Conservation (phyloP, 2,113 vertebrate genomes). For the Nyctibius bracteatus region DNA sequence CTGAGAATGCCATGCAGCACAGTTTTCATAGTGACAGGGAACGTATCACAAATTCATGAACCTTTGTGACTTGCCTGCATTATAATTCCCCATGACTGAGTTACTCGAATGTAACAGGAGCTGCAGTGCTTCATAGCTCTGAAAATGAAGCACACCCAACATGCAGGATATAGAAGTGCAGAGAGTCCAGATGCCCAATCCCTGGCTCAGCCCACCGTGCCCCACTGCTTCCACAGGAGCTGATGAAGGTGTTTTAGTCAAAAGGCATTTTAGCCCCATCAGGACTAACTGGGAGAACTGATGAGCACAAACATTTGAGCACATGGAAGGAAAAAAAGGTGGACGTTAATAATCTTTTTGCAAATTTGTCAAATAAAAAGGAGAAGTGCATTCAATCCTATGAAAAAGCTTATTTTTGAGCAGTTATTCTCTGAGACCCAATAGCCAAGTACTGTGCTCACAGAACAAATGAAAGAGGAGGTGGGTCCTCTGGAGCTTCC, state of each 20-base stretch:
- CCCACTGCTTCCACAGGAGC: not conserved
- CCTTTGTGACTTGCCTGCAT: not conserved
- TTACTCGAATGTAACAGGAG: not conserved
- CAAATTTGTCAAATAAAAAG: not conserved
- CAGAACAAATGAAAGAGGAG: conserved; percentile 24
- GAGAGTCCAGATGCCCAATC: not conserved
- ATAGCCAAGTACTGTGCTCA: not conserved
- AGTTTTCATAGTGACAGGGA: not conserved
- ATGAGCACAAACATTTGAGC: not conserved
- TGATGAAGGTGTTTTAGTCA: not conserved
- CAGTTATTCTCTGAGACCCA: not conserved
- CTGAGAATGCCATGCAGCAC: not conserved
- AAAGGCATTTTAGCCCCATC: not conserved
- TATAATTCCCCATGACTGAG: not conserved
- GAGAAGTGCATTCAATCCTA: not conserved
- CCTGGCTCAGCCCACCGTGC: not conserved
- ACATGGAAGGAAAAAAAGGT: not conserved
- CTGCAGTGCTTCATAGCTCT: not conserved
- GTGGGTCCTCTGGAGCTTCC: not conserved
- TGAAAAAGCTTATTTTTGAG: conserved; percentile 27
- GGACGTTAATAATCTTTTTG: not conserved
- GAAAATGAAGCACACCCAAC: not conserved
- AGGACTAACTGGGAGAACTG: not conserved
- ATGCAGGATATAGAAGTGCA: not conserved
- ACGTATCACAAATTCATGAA: not conserved